A percentile compares a stretch with the other conserved stretches of the same genome.
Evolutionary conservation across 2,888 invertebrate species (phyloP).

Genomic region (Sympetrum striolatum): DNA sequence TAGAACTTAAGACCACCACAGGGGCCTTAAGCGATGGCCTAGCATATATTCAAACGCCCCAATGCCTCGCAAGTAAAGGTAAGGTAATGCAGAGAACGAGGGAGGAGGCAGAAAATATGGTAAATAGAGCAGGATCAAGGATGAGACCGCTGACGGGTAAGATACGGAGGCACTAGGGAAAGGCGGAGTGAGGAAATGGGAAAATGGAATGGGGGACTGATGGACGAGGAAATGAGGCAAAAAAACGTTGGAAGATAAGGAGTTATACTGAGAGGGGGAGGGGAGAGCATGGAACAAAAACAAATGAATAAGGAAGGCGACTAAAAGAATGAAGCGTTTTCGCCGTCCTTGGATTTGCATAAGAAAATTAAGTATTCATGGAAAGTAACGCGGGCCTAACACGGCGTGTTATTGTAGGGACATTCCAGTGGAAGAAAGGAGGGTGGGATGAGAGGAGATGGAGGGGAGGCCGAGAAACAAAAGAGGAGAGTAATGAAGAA

Average conservation of each 20-base stretch:
- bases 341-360: constrained; percentile 31
- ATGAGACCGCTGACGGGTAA: background rate
- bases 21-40: background rate
- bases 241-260: background rate
- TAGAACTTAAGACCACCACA: background rate
- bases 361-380: constrained; percentile 44
- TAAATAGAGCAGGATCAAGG: background rate
- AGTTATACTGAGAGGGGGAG: background rate
- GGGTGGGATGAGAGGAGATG: background rate
- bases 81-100: background rate
- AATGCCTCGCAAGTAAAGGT: background rate
- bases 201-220: background rate
- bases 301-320: constrained; percentile 30
- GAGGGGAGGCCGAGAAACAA: background rate
- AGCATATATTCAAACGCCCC: background rate
- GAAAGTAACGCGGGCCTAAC: constrained; percentile 39
- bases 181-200: background rate
- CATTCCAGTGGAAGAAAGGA: constrained; percentile 20
- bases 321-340: constrained; percentile 36
- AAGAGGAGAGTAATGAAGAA: too few relatives aligned
- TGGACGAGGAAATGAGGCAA: background rate
- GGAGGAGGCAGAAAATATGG: background rate
- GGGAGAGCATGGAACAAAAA: background rate
- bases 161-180: background rate
- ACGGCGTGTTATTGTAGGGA: constrained; percentile 34